Percentiles rank a stretch among this genome's conserved stretches.
Conservation (phyloP, 2,888 invertebrate genomes). For the Nomada flava region DNA sequence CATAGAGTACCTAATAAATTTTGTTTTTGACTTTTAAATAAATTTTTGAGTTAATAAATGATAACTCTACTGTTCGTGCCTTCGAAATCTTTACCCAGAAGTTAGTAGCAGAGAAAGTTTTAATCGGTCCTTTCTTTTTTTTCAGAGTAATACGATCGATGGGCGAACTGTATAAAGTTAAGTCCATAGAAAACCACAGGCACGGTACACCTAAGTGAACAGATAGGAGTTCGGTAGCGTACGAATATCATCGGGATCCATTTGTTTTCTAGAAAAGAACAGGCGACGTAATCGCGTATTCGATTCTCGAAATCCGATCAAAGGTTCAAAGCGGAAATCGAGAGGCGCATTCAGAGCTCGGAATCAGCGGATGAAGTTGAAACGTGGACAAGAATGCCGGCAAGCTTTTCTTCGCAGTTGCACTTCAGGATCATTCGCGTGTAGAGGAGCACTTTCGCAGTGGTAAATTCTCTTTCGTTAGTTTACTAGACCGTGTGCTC, state of each 20-base stretch:
- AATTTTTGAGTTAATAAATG: too few relatives aligned
- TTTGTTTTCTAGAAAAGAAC: conserved; percentile 42
- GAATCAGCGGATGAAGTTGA: conserved; percentile 32
- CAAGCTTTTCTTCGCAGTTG: conserved; percentile 49
- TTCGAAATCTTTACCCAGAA: too few relatives aligned
- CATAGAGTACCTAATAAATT: too few relatives aligned
- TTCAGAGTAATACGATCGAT: too few relatives aligned
- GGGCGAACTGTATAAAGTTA: too few relatives aligned
- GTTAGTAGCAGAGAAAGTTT: too few relatives aligned
- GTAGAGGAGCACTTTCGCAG: conserved; percentile 54
- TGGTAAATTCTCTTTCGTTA: conserved; percentile 64
- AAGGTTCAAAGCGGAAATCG: conserved; percentile 44
- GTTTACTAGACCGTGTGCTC: conserved; percentile 57
- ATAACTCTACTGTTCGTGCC: too few relatives aligned
- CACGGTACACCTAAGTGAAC: conserved; percentile 35
- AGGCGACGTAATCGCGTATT: conserved; percentile 39
- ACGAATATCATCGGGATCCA: conserved; percentile 10
- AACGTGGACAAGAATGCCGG: conserved; percentile 42
- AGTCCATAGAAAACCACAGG: not conserved
- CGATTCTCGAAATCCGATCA: conserved; percentile 46
- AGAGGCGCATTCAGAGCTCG: conserved; percentile 18
- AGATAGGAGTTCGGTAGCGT: conserved; percentile 16
- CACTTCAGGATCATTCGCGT: conserved; percentile 54
- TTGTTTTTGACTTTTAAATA: too few relatives aligned
- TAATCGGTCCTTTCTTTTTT: too few relatives aligned